Conservation (phyloP, 2,888 invertebrate species). For the Exocentrus adspersus region DNA sequence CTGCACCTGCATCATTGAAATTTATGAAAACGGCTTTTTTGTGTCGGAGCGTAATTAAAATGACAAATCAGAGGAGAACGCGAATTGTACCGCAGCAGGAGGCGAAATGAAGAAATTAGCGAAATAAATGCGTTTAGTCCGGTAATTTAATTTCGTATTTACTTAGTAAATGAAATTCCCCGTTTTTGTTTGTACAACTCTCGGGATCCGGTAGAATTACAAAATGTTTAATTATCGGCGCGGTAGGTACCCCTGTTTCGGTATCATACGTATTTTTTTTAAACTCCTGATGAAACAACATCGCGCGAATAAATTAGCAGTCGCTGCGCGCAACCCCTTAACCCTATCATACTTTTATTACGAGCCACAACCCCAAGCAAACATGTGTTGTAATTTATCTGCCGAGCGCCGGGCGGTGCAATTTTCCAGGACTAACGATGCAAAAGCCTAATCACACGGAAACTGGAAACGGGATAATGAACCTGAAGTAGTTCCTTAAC, state of each 20-base stretch:
- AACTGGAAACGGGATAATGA: constrained; percentile 50
- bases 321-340: no score
- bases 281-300: no score
- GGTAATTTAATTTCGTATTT: constrained; percentile 45
- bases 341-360: no score
- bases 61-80: constrained; percentile 29
- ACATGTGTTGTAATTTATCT: not conserved
- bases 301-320: no score
- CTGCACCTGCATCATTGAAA: constrained; percentile 27
- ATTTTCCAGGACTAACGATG: constrained; percentile 1
- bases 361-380: not conserved
- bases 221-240: no score
- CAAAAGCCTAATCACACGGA: constrained; percentile 33
- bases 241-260: no score
- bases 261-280: no score
- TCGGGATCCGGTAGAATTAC: not conserved
- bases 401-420: not conserved
- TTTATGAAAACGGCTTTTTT: constrained; percentile 21
- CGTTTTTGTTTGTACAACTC: constrained; percentile 6
- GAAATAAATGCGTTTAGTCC: constrained; percentile 38
- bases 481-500: constrained; percentile 44
- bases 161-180: constrained; percentile 36
- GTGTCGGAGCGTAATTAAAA: constrained; percentile 30
- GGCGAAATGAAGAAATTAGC: constrained; percentile 41
- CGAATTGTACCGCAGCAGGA: constrained; percentile 18